Conservation (phyloP, 1,140 invertebrate genomes). For the Drosophila bocki region DNA sequence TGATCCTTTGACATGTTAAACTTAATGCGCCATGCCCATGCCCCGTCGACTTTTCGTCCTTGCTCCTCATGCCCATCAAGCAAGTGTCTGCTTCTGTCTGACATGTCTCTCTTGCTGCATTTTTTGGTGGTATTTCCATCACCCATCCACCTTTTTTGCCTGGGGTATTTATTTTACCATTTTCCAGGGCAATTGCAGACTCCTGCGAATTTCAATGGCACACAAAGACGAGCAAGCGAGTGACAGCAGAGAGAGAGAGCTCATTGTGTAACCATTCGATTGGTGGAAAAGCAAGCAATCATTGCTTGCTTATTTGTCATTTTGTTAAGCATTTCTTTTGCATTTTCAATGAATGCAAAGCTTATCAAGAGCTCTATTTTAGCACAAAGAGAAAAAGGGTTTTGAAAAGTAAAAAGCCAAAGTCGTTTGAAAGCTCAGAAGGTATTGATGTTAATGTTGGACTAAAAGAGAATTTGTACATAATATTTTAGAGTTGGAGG, state of each 20-base stretch:
- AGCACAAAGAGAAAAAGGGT: not conserved
- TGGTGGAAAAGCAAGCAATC: constrained; percentile 43
- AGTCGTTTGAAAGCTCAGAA: not conserved
- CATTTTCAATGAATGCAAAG: constrained; percentile 31
- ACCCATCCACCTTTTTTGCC: not conserved
- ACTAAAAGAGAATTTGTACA: not conserved
- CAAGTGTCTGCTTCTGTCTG: constrained; percentile 51
- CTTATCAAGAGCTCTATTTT: constrained; percentile 6
- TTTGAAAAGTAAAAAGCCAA: not conserved
- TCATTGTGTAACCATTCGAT: constrained; percentile 55
- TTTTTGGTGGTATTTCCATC: constrained; percentile 50
- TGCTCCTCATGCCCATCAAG: constrained; percentile 10
- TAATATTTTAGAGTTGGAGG: too few species aligned
- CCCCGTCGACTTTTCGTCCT: constrained; percentile 5
- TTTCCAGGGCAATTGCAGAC: constrained; percentile 60
- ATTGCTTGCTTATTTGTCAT: constrained; percentile 55
- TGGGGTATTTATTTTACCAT: constrained; percentile 60
- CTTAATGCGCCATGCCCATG: constrained; percentile 66
- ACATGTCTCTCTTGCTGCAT: constrained; percentile 62
- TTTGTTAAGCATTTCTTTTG: constrained; percentile 29
- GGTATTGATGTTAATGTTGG: not conserved
- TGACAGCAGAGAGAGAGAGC: constrained; percentile 5
- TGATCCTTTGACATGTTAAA: constrained; percentile 82
- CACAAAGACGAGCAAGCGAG: constrained; percentile 17
- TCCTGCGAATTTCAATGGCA: constrained; percentile 50